Base-by-base conservation (phyloP, 2,797 vertebrate species). In the Setipinna tenuifilis region DNA sequence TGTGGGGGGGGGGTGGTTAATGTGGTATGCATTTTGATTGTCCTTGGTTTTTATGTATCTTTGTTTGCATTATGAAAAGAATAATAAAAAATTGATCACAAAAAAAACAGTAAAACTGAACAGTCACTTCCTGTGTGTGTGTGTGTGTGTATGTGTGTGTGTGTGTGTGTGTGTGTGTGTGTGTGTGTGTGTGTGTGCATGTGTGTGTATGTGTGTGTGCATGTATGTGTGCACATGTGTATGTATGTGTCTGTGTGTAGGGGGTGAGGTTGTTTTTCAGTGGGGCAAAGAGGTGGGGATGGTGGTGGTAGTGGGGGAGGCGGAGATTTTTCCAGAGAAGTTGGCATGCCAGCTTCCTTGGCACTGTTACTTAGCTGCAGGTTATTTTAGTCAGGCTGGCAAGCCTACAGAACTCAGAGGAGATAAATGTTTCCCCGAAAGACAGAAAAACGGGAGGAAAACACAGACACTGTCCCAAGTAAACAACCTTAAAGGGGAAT, bases 311-410 rank as follows among this genome's bases (percentile, higher is more conserved):
- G 81, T 48, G 46, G 46, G 46, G 46, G 46, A 3, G 10, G 44
- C 31, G 50, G 50, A 71, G 68, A 50, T 83, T 50, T 86, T 83
- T 81, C 62, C 82, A 84, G 62, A 31, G 21, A 65, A 59, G 58
- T 83, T 46, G 61, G 48, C 19, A 84, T 59, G 81, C 61, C 87
- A 86, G 71, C 44, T 87, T 83, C 44, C 28, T 54, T 82, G 59
- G 71, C 86, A 19, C 65, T 28, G 28, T 54, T 65, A 61, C 59
- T 81, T 62, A 41, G 83, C 65, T 81, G 82, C n/a, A 83, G 81
- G 84, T 86, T 87, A 89, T 89, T 87, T 84, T 86, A 50, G 83
- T 85, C 71, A 0, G 35, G 41, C 82, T 85, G 48, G 85, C 83
- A 86, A 78, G 86, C 78, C 10, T 61, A 83, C 83, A 54, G 19